Evolutionary conservation across 1,140 invertebrate species (phyloP).

Genomic region (Melitaea cinxia): DNA sequence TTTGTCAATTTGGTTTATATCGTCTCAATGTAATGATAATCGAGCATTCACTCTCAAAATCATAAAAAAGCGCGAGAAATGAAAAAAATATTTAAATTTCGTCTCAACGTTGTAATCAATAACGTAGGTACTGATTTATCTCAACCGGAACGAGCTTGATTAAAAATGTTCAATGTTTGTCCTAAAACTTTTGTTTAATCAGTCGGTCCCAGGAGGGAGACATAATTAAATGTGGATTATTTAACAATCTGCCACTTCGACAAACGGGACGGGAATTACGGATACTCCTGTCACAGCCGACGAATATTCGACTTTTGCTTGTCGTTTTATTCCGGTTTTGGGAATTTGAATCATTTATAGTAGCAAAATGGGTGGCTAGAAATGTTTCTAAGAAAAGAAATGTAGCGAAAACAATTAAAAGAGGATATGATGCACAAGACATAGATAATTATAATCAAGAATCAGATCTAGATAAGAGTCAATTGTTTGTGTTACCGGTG

Average conservation of each 20-base stretch:
- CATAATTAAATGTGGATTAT: conserved; percentile 53
- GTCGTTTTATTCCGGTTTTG: background rate
- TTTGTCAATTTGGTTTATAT: too few relatives aligned
- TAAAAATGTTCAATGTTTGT: conserved; percentile 54
- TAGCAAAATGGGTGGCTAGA: too few relatives aligned
- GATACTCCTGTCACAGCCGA: background rate
- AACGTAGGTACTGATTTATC: conserved; percentile 9
- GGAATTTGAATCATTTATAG: too few relatives aligned
- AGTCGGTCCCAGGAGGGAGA: conserved; percentile 14
- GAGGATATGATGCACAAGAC: too few relatives aligned
- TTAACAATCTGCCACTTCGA: conserved; percentile 22
- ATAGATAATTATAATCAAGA: too few relatives aligned
- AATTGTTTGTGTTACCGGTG: too few relatives aligned
- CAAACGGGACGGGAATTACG: conserved; percentile 4
- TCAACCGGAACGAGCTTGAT: conserved; percentile 34
- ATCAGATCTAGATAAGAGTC: too few relatives aligned
- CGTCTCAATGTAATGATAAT: too few relatives aligned
- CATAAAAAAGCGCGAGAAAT: too few relatives aligned
- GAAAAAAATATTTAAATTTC: background rate
- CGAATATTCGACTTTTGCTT: background rate
- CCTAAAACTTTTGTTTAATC: conserved; percentile 44
- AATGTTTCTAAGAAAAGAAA: too few relatives aligned
- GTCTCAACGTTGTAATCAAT: conserved; percentile 27
- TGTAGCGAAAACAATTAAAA: too few relatives aligned
- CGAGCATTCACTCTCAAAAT: too few relatives aligned